These are phyloP conservation scores for Geodia barretti DNA, from an alignment of 37 sponge, comb jelly and placozoan species.

Conservation along the genomic window DNA sequence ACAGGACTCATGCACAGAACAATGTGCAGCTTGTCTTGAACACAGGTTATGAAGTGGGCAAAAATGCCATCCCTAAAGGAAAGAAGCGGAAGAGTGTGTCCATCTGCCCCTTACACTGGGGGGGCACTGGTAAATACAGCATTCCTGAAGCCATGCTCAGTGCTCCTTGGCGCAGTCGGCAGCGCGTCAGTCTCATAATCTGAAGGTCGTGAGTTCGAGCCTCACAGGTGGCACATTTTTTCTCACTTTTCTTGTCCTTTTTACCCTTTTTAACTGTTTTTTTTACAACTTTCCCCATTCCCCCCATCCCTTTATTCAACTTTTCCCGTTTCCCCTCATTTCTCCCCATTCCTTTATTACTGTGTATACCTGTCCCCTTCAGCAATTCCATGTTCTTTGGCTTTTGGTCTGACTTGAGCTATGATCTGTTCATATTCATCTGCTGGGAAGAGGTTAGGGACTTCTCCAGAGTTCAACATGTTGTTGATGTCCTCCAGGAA, in stretches of 20 bases:
- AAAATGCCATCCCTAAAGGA: slow-evolving; percentile 91
- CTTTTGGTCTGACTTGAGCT: slow-evolving; percentile 74
- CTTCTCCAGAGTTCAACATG: slow-evolving; percentile 99
- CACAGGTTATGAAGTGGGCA: slow-evolving; percentile 88
- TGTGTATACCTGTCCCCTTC: neutral
- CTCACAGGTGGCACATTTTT: slow-evolving; percentile 83
- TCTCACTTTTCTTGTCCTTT: slow-evolving; percentile 55
- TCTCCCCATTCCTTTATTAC: neutral
- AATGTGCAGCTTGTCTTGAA: slow-evolving; percentile 93
- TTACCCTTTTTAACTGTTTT: neutral
- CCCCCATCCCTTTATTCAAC: too few species aligned
- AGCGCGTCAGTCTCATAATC: slow-evolving; percentile 97
- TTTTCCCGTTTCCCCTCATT: too few species aligned
- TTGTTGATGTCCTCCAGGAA: slow-evolving; percentile 99
- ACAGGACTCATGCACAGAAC: slow-evolving; percentile 99
- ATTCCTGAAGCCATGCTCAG: neutral
- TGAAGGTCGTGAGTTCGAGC: slow-evolving; percentile 96
- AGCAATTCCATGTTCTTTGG: slow-evolving; percentile 85
- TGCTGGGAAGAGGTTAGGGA: slow-evolving; percentile 92
- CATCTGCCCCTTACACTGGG: neutral
- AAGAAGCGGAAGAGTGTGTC: neutral
- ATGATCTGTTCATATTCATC: slow-evolving; percentile 97
- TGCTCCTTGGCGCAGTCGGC: slow-evolving; percentile 88
- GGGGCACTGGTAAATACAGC: neutral
- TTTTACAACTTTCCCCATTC: too few species aligned